phyloP scores from a whole-genome alignment of 2,797 vertebrate genomes.

The Microctenopoma steveboyesi region DNA sequence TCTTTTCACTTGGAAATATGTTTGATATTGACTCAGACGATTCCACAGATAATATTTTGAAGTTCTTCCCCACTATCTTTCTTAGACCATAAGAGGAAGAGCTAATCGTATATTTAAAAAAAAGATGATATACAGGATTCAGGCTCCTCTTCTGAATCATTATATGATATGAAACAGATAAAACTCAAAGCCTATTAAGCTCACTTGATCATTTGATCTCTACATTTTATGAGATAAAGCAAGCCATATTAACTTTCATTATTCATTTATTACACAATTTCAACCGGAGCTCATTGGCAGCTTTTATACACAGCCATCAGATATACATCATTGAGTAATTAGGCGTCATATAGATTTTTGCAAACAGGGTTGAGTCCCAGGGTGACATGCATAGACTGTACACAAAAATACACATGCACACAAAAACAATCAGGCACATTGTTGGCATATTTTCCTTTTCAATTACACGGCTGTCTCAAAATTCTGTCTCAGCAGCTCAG shows the following conservation, averaged over 20 bases:
- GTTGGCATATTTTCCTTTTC: conserved; percentile 60
- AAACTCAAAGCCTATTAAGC: conserved; percentile 7
- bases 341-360: conserved; percentile 24
- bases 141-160: conserved; percentile 14
- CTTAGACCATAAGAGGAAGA: conserved; percentile 21
- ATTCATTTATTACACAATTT: conserved; percentile 6
- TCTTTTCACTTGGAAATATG: conserved; percentile 15
- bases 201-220: conserved; percentile 41
- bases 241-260: not conserved
- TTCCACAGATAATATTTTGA: conserved; percentile 34
- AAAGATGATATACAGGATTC: conserved; percentile 7
- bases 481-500: conserved; percentile 59
- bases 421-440: conserved; percentile 35
- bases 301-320: not conserved
- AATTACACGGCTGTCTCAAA: conserved; percentile 67
- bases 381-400: not conserved
- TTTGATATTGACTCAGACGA: conserved; percentile 38
- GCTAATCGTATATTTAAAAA: conserved; percentile 9
- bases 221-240: conserved; percentile 27
- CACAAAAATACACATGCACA: not conserved
- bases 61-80: conserved; percentile 15
- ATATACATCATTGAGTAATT: conserved; percentile 1
- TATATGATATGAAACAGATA: conserved; percentile 25
- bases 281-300: conserved; percentile 4
- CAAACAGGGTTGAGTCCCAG: conserved; percentile 19